Percentiles rank a stretch among this genome's conserved stretches.
phyloP scores from a whole-genome alignment of 2,888 invertebrate genomes.

The Pristionchus fissidentatus region DNA sequence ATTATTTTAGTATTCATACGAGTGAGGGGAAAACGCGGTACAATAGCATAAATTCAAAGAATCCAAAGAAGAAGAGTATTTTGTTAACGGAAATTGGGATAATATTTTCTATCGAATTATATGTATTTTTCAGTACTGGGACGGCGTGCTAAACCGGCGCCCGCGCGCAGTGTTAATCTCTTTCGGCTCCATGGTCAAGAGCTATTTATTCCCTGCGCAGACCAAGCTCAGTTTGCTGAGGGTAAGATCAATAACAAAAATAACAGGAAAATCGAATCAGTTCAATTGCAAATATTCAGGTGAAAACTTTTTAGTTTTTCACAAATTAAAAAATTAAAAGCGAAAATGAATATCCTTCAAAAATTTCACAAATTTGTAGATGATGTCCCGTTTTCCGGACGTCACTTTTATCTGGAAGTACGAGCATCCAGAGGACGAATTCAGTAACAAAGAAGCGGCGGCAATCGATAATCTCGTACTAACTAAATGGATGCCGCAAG shows the following conservation, averaged over 20 bases:
- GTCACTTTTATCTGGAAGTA: conserved; percentile 18
- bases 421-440: background rate
- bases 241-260: no score
- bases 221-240: conserved; percentile 8
- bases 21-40: background rate
- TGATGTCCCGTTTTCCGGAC: conserved; percentile 14
- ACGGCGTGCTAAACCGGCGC: background rate
- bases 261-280: no score
- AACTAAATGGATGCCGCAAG: conserved; percentile 16
- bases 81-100: no score
- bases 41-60: background rate
- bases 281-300: no score
- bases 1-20: background rate
- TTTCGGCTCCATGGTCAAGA: background rate
- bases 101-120: no score
- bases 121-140: conserved; percentile 26
- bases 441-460: background rate
- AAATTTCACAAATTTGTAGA: background rate
- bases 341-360: no score
- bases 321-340: no score
- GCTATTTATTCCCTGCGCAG: background rate
- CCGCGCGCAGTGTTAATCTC: background rate
- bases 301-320: no score
- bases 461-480: conserved; percentile 3
- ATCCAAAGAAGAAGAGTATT: no score